Conservation (phyloP, 2,113 vertebrate species). For the Amphilophus citrinellus region DNA sequence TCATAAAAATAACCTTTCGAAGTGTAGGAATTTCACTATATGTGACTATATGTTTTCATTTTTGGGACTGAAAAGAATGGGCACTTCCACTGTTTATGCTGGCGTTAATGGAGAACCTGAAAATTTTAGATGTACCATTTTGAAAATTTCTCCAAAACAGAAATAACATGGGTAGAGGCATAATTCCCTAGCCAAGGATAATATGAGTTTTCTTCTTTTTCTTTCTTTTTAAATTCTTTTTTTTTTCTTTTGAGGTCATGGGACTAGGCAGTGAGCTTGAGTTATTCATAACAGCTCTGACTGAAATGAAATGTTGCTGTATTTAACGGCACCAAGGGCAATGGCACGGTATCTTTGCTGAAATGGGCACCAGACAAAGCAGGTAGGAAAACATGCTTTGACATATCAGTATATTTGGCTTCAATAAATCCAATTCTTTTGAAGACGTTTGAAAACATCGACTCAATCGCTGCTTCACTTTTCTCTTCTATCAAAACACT, state of each 20-base stretch:
- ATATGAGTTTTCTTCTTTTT: not conserved
- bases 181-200: not conserved
- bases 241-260: not conserved
- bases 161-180: not conserved
- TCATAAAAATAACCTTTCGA: not conserved
- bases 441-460: not conserved
- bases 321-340: not conserved
- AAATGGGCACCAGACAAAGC: not conserved
- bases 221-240: not conserved
- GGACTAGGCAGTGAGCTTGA: not conserved
- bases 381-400: not conserved
- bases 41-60: not conserved
- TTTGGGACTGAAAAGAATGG: not conserved
- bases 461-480: not conserved
- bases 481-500: not conserved
- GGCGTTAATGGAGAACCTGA: not conserved
- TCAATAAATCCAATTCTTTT: not conserved
- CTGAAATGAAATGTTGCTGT: not conserved
- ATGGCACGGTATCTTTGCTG: not conserved
- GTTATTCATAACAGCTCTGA: not conserved
- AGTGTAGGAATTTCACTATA: not conserved
- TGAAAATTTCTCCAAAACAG: not conserved
- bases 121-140: not conserved
- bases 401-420: not conserved
- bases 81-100: not conserved